phyloP scores from a whole-genome alignment of 2,797 vertebrate species.

The Mus caroli region DNA sequence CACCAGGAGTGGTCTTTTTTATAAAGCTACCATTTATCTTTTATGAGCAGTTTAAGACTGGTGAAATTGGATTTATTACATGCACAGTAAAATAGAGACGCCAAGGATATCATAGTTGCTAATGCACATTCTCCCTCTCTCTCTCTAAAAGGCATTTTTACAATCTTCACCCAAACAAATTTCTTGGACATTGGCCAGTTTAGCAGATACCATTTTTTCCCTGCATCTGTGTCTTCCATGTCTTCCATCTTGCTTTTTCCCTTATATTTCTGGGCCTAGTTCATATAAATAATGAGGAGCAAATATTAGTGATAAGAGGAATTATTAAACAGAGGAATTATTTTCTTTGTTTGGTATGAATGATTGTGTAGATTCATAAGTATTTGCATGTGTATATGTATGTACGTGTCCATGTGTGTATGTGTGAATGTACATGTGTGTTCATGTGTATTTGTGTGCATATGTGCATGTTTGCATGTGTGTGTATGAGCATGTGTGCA shows the following conservation, averaged over 20 bases:
- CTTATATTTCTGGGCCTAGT: background rate
- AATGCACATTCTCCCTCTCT: background rate
- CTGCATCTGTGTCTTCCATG: background rate
- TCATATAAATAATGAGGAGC: background rate
- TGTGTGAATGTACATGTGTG: background rate
- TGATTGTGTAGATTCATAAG: too few relatives aligned
- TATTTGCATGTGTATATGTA: background rate
- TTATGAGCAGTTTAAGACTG: constrained; percentile 61
- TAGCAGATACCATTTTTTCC: background rate
- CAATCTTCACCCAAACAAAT: constrained; percentile 27
- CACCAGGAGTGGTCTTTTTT: background rate
- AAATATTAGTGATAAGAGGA: background rate
- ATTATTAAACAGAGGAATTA: background rate
- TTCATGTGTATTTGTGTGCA: background rate
- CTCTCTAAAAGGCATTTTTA: background rate
- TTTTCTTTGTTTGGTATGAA: background rate
- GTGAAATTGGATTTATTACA: constrained; percentile 60
- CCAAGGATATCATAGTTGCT: constrained; percentile 1
- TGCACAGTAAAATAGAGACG: constrained; percentile 38
- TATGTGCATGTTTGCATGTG: background rate
- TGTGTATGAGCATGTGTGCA: background rate
- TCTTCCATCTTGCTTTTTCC: background rate
- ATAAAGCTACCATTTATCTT: constrained; percentile 28
- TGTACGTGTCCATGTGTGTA: background rate
- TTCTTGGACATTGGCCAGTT: background rate